Evolutionary conservation across 1,140 invertebrate species (phyloP), one percentile per base, ranked within the genome.

Genomic region (Caerostris extrusa): DNA sequence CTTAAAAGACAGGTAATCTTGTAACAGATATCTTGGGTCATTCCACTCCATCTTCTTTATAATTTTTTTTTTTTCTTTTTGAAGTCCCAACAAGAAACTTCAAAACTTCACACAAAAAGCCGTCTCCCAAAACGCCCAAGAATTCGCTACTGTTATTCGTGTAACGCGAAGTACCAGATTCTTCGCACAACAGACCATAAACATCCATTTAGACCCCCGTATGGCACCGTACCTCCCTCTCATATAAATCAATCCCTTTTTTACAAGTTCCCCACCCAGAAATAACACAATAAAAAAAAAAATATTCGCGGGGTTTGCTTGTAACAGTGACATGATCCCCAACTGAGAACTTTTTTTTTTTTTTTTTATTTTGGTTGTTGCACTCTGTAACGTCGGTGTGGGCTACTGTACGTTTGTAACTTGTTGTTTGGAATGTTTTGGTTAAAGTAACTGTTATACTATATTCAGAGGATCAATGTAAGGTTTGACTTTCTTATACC

Each of bases 241-340:
- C 34, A 19, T 86, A 71, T 93, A 93, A 93, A 93, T 93, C 91
- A 87, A 64, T 87, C 81, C 67, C 81, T 50, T 93, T n/a, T 87
- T 55, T 91, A 83, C 77, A 83, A 53, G 55, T 14, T 83, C 77
- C 17, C 90, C 90, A 71, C 67, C 89, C 71, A 55, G 7, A 57
- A 69, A 53, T 17, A 57, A 34, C 19, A n/a, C 7, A 64, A 61
- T 10, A 56, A 3, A n/a, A 14, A 60, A 60, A 50, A 55, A 55
- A 50, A 17, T 14, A 2, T 34, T 34, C 55, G 14, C 17, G 17
- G 53, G 53, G n/a, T 56, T 34, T 34, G 34, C 34, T 34, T 34
- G 0, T 50, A 57, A n/a, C 19, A 64, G 5, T 87, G 85, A 67
- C 64, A 89, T 8, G 50, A 7, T n/a, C 58, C 64, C 64, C 87